Percentiles rank a stretch among this genome's conserved stretches.
phyloP scores from a whole-genome alignment of 1,140 invertebrate genomes.

The Solenopsis invicta region DNA sequence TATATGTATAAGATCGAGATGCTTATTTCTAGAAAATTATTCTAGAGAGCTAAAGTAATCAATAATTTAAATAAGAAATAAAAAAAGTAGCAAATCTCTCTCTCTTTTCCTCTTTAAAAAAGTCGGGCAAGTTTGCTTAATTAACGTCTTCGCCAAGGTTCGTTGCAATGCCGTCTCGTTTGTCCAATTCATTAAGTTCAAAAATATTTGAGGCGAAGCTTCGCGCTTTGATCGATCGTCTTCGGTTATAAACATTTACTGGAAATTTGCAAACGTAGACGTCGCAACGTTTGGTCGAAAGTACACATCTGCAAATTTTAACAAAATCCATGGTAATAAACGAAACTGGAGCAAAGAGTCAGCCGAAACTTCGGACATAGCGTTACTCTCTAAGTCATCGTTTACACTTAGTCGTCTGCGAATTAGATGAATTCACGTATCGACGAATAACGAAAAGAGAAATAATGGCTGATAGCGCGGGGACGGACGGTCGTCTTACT shows the following conservation, averaged over 20 bases:
- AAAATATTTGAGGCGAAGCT: not conserved
- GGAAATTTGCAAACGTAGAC: conserved; percentile 14
- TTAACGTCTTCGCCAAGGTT: not conserved
- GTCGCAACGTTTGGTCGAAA: conserved; percentile 21
- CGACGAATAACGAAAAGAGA: conserved; percentile 71
- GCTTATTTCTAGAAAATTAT: conserved; percentile 20
- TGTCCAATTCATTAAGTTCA: not conserved
- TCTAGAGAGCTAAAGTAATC: not conserved
- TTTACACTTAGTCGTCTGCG: conserved; percentile 57
- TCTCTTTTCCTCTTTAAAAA: not conserved
- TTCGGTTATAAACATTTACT: not conserved
- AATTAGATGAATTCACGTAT: conserved; percentile 65
- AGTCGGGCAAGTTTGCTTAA: not conserved
- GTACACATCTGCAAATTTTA: conserved; percentile 6
- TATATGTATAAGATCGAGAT: not conserved
- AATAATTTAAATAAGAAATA: not conserved
- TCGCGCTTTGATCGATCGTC: not conserved
- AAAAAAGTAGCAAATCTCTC: not conserved
- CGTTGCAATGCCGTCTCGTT: not conserved
- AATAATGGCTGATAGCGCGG: conserved; percentile 62
- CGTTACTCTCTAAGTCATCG: conserved; percentile 42
- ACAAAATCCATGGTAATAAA: not conserved
- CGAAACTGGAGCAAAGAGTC: not conserved
- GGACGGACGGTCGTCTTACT: conserved; percentile 57
- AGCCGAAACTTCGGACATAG: not conserved